phyloP scores from a whole-genome alignment of 2,888 invertebrate genomes.

The Deilephila porcellus region DNA sequence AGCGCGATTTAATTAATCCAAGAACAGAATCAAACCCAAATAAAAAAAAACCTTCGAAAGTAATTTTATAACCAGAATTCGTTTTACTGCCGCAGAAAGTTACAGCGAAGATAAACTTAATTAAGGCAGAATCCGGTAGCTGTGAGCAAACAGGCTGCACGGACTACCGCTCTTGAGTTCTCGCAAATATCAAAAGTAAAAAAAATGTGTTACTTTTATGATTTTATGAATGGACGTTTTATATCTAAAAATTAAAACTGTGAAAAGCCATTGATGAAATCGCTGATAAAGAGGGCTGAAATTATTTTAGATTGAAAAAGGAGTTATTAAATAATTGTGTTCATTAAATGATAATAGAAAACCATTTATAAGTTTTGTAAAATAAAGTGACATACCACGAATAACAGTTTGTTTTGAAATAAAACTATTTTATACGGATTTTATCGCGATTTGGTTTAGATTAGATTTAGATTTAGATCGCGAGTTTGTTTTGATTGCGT shows the following conservation, averaged over 20 bases:
- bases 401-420: too few species aligned
- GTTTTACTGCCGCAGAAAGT: slow-evolving; percentile 30
- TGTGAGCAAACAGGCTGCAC: slow-evolving; percentile 23
- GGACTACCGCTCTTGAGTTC: neutral
- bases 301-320: too few species aligned
- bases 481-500: too few species aligned
- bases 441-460: too few species aligned
- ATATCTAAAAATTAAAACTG: neutral
- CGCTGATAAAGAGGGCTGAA: too few species aligned
- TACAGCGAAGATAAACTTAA: slow-evolving; percentile 37
- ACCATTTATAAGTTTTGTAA: too few species aligned
- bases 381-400: too few species aligned
- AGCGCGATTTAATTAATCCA: neutral
- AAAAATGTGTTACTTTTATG: neutral
- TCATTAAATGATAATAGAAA: too few species aligned
- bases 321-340: too few species aligned
- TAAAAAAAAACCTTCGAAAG: neutral
- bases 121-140: slow-evolving; percentile 32
- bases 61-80: slow-evolving; percentile 10
- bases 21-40: neutral
- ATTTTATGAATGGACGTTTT: neutral
- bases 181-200: neutral
- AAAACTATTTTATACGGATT: too few species aligned
- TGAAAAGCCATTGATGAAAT: too few species aligned
- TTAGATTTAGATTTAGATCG: too few species aligned